Evolutionary conservation across 2,888 invertebrate species (phyloP), one percentile per base, ranked within the genome.

Genomic region (Chymomyza fuscimana): DNA sequence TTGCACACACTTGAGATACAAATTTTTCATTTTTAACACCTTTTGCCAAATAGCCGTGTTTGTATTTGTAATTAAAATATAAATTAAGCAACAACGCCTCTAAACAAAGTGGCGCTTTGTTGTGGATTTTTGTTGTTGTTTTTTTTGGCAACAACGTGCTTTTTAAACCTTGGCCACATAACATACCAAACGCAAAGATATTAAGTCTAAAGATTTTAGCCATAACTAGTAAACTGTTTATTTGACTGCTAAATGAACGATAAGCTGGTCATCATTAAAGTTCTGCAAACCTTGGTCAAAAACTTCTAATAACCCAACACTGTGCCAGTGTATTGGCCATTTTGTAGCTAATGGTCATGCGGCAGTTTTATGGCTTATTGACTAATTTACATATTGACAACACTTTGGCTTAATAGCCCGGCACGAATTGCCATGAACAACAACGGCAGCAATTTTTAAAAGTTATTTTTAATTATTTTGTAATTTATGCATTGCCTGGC

Each of bases 331-430:
- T 46, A 12, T 16, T 75, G 71, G 62, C n/a, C 60, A 22, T 51
- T 66, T 60, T 60, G 7, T 64, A 61, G 19, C 46, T 58, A 25
- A 58, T 58, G 29, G 15, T 25, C 58, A 58, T 54, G 58, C 58
- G 58, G 25, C 58, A 58, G 12, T 22, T 58, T 58, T 16, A 52
- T 67, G 56, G 61, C 73, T 83, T 80, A 86, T 83, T 80, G 64
- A 66, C 58, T 74, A 84, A 84, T 83, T 83, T 79, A 73, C 84
- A 86, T 83, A 64, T 67, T 80, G 74, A 82, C 40, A 46, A 46
- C 32, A 32, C 32, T 32, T 32, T 32, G 32, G 32, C 32, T 7
- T 32, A 32, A 32, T 32, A 32, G 5, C 32, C 6, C 25, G 25
- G 25, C 25, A 25, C 25, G 25, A 25, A 25, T 83, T 86, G 76